Evolutionary conservation across 1,140 invertebrate genomes (phyloP).

Genomic region (Drosophila ercepeae): DNA sequence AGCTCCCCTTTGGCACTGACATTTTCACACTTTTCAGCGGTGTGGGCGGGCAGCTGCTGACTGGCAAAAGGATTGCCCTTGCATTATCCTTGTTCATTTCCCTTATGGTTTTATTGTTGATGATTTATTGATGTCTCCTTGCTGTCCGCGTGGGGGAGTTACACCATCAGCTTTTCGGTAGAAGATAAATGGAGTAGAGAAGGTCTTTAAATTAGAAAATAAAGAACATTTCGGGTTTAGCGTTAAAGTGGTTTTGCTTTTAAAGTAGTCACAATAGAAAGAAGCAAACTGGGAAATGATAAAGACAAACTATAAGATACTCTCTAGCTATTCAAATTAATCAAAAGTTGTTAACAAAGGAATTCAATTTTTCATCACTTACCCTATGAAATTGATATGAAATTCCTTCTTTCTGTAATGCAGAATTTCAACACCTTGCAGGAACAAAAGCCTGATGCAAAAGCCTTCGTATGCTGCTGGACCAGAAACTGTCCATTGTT

Average conservation of each 20-base stretch:
- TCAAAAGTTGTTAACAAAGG: background rate
- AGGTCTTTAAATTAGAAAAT: background rate
- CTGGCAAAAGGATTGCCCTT: constrained; percentile 42
- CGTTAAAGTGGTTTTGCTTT: background rate
- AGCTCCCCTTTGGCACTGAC: constrained; percentile 44
- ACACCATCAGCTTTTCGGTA: constrained; percentile 18
- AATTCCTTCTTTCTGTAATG: constrained; percentile 9
- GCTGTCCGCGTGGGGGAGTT: constrained; percentile 20
- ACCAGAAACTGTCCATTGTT: constrained; percentile 59
- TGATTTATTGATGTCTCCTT: constrained; percentile 68
- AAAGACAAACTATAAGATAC: no score
- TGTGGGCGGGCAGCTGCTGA: constrained; percentile 58
- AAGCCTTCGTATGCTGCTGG: constrained; percentile 11
- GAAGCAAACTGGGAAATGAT: no score
- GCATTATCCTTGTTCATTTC: constrained; percentile 55
- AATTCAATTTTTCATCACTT: background rate
- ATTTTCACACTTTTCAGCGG: constrained; percentile 59
- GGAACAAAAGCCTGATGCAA: constrained; percentile 15
- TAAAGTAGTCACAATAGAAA: no score
- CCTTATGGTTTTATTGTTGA: constrained; percentile 39
- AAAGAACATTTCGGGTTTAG: background rate
- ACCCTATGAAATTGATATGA: background rate
- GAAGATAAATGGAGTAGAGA: background rate
- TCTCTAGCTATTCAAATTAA: no score
- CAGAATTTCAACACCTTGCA: constrained; percentile 58